Evolutionary conservation across 1,140 invertebrate species (phyloP).

Genomic region (Heliconius hermathena): DNA sequence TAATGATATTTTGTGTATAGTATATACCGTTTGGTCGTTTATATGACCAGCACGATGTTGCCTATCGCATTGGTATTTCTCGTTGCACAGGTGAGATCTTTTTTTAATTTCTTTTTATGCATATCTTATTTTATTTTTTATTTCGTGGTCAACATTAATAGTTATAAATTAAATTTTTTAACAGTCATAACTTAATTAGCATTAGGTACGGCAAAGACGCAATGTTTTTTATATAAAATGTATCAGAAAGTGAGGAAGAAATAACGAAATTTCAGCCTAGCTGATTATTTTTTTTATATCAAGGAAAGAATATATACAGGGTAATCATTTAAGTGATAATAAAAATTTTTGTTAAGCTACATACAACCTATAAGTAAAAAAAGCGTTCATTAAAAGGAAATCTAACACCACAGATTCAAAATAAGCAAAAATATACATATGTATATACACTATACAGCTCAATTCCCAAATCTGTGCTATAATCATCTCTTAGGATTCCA

Average conservation of each 20-base stretch:
- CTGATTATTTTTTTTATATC: too few relatives aligned
- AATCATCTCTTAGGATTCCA: slow-evolving; percentile 22
- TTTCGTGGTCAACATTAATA: not conserved
- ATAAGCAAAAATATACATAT: not conserved
- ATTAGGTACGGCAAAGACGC: too few relatives aligned
- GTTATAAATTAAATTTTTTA: not conserved
- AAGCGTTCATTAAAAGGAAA: not conserved
- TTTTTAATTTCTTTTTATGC: slow-evolving; percentile 3
- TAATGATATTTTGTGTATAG: slow-evolving; percentile 45
- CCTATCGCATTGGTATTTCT: slow-evolving; percentile 46
- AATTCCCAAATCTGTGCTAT: slow-evolving; percentile 10
- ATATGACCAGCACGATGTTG: slow-evolving; percentile 49
- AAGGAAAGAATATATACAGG: too few relatives aligned
- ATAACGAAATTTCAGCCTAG: too few relatives aligned
- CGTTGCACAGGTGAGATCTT: slow-evolving; percentile 48
- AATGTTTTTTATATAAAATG: too few relatives aligned
- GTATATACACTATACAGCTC: not conserved
- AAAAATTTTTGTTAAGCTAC: not conserved
- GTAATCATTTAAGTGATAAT: too few relatives aligned
- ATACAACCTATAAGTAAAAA: not conserved
- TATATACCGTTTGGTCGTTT: slow-evolving; percentile 50
- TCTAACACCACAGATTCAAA: not conserved
- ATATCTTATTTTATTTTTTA: not conserved
- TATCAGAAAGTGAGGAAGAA: too few relatives aligned
- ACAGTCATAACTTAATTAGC: too few relatives aligned